Evolutionary conservation across 2,888 invertebrate species (phyloP).

Genomic region (Notocelia uddmanniana): DNA sequence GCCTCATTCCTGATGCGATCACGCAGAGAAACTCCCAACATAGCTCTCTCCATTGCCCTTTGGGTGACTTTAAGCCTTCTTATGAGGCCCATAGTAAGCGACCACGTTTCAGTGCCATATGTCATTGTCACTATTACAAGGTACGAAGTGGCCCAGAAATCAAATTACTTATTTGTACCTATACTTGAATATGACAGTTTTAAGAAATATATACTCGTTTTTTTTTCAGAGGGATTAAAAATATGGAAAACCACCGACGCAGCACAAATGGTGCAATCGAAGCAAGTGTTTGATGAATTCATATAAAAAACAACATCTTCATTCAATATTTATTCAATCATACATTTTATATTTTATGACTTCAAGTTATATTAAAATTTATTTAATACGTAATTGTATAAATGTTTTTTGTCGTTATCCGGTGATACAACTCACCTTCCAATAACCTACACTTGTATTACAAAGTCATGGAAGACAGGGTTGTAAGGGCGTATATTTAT

Average conservation of each 20-base stretch:
- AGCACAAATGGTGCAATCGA: constrained; percentile 63
- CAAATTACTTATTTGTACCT: too few species aligned
- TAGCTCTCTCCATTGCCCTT: too few species aligned
- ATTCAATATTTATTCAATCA: constrained; percentile 79
- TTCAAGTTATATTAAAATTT: constrained; percentile 81
- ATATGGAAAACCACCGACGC: constrained; percentile 68
- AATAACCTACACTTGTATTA: constrained; percentile 60
- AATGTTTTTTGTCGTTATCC: constrained; percentile 67
- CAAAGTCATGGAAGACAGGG: constrained; percentile 81
- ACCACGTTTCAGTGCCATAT: too few species aligned
- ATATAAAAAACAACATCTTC: constrained; percentile 62
- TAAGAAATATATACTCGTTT: constrained; percentile 32
- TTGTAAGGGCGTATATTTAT: constrained; percentile 63
- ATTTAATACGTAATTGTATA: constrained; percentile 76
- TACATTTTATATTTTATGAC: constrained; percentile 72
- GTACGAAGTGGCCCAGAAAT: too few species aligned
- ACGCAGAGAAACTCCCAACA: too few species aligned
- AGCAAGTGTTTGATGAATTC: constrained; percentile 67
- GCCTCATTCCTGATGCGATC: too few species aligned
- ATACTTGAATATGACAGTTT: neutral
- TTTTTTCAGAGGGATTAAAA: constrained; percentile 77
- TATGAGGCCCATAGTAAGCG: too few species aligned
- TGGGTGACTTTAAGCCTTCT: too few species aligned
- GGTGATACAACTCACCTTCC: constrained; percentile 48
- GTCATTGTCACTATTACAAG: too few species aligned